These are phyloP conservation scores for Drosophila arawakana DNA, from an alignment of 1,140 invertebrate genomes.

Conservation along the genomic window DNA sequence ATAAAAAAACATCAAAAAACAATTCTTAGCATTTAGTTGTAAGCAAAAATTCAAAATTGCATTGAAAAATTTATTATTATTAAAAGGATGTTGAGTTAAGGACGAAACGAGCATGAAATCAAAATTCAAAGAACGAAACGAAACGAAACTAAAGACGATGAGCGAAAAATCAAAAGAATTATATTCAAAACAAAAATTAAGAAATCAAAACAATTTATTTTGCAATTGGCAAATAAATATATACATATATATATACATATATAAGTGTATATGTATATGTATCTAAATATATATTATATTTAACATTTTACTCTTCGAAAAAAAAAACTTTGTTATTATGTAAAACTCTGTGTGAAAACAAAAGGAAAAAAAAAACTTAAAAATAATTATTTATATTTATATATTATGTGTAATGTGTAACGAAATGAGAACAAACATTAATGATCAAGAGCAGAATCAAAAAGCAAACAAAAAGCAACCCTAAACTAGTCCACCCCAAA, in stretches of 20 bases:
- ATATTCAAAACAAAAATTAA: constrained; percentile 48
- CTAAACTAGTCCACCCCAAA: not conserved
- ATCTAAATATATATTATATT: constrained; percentile 45
- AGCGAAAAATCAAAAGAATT: constrained; percentile 52
- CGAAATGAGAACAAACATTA: constrained; percentile 25
- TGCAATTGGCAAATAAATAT: constrained; percentile 52
- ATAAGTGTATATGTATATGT: constrained; percentile 17
- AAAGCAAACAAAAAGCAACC: constrained; percentile 49
- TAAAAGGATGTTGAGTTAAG: constrained; percentile 45
- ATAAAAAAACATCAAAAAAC: constrained; percentile 42
- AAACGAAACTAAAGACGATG: constrained; percentile 11
- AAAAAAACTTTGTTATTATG: constrained; percentile 62
- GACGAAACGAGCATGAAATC: constrained; percentile 31
- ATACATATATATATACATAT: constrained; percentile 19
- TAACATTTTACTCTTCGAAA: constrained; percentile 59
- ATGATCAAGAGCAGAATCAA: constrained; percentile 66
- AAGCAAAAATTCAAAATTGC: constrained; percentile 58
- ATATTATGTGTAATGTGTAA: constrained; percentile 49
- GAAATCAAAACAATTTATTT: constrained; percentile 46
- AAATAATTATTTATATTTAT: constrained; percentile 54
- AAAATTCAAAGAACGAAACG: constrained; percentile 28
- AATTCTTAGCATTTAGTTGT: constrained; percentile 66
- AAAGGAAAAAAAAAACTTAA: constrained; percentile 48
- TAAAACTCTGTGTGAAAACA: constrained; percentile 72
- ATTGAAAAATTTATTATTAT: constrained; percentile 63